Conservation (phyloP, 1,140 invertebrate species). For the Chelonus insularis region DNA sequence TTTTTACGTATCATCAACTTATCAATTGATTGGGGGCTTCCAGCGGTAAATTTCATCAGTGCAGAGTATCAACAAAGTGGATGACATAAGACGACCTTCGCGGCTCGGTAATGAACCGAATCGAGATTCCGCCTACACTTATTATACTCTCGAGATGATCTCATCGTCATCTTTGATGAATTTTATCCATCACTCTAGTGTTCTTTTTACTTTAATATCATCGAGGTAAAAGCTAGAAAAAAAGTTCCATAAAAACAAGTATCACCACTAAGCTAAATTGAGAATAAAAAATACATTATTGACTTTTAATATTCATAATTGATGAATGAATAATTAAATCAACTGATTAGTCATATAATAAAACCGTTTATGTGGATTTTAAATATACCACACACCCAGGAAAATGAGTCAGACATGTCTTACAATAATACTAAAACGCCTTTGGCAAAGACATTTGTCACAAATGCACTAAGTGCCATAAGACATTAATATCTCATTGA, state of each 20-base stretch:
- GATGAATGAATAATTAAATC: background rate
- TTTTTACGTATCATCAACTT: too few species aligned
- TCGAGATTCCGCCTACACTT: conserved; percentile 25
- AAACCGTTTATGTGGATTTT: too few species aligned
- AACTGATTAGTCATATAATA: background rate
- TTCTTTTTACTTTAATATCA: background rate
- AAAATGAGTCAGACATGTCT: conserved; percentile 21
- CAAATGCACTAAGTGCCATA: conserved; percentile 6
- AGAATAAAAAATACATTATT: background rate
- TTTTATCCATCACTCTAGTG: background rate
- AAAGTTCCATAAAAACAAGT: too few species aligned
- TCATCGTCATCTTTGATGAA: conserved; percentile 32
- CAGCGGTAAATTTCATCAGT: background rate
- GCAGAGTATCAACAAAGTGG: too few species aligned
- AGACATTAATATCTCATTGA: background rate
- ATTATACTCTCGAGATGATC: conserved; percentile 43
- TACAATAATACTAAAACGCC: conserved; percentile 5
- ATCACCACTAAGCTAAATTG: too few species aligned
- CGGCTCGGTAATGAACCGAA: conserved; percentile 12
- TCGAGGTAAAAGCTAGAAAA: background rate
- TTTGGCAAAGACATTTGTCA: conserved; percentile 1
- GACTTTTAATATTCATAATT: too few species aligned
- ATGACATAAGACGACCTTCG: background rate
- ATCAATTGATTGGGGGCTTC: too few species aligned
- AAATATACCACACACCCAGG: conserved; percentile 16